Conservation (phyloP, 1,140 invertebrate species). For the Megathymus violae region DNA sequence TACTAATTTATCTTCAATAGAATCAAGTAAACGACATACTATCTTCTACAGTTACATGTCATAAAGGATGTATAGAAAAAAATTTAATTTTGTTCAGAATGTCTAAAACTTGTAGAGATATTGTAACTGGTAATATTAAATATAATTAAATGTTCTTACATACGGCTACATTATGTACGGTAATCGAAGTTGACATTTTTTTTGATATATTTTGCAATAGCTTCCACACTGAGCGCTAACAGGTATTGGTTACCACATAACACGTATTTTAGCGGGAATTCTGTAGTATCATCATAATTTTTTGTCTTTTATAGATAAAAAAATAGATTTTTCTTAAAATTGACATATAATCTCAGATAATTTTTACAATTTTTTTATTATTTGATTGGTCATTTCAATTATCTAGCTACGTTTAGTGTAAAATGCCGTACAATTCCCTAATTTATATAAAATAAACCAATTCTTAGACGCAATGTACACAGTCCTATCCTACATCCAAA, state of each 20-base stretch:
- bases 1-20: constrained; percentile 48
- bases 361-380: no score
- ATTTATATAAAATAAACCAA: no score
- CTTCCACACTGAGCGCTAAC: not conserved
- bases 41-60: no score
- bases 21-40: constrained; percentile 53
- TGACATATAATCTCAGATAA: no score
- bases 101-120: not conserved
- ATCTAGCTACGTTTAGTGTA: no score
- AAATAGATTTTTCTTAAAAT: no score
- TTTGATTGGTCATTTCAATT: not conserved
- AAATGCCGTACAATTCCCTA: no score
- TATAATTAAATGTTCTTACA: not conserved
- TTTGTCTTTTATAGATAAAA: constrained; percentile 5
- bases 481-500: no score
- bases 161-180: not conserved
- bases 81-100: not conserved
- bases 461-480: no score
- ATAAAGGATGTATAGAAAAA: constrained; percentile 47
- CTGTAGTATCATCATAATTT: not conserved
- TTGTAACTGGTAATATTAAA: not conserved
- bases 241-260: not conserved
- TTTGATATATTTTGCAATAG: not conserved
- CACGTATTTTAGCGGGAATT: constrained; percentile 1
- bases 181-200: not conserved